These are phyloP conservation scores for Drosophila pruinosa DNA, from an alignment of 1,140 invertebrate species.

Conservation along the genomic window DNA sequence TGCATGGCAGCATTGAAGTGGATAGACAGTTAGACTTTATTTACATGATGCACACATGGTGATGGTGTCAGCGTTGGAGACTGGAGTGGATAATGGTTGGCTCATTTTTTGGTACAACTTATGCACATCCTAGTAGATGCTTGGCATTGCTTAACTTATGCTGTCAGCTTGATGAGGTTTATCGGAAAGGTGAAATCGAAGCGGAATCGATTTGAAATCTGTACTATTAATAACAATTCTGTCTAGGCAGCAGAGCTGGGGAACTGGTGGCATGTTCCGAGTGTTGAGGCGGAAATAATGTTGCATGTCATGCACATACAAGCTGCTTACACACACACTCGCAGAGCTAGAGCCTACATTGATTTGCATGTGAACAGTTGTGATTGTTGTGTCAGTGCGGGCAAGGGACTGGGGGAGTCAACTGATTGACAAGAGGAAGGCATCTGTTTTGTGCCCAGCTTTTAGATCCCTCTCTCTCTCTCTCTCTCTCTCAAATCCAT, in stretches of 20 bases:
- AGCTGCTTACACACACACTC: conserved; percentile 15
- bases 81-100: too few relatives aligned
- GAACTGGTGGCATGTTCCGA: background rate
- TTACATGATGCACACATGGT: conserved; percentile 43
- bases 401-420: background rate
- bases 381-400: conserved; percentile 38
- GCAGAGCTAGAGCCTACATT: conserved; percentile 33
- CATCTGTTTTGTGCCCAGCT: conserved; percentile 4
- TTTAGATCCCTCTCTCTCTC: background rate
- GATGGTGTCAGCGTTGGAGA: background rate
- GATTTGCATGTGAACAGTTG: conserved; percentile 53
- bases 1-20: conserved; percentile 21
- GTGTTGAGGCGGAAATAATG: conserved; percentile 42
- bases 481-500: conserved; percentile 5
- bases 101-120: background rate
- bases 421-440: background rate
- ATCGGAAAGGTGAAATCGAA: background rate
- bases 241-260: background rate
- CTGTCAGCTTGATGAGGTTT: conserved; percentile 1
- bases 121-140: too few relatives aligned
- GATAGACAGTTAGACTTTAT: conserved; percentile 35
- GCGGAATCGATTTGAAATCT: conserved; percentile 6
- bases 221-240: conserved; percentile 9
- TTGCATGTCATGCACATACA: conserved; percentile 49
- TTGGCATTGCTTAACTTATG: conserved; percentile 4